These are phyloP conservation scores for Chironex yamaguchii DNA, from an alignment of 30 jellyfish, hydroid and myxozoan genomes.

Conservation along the genomic window DNA sequence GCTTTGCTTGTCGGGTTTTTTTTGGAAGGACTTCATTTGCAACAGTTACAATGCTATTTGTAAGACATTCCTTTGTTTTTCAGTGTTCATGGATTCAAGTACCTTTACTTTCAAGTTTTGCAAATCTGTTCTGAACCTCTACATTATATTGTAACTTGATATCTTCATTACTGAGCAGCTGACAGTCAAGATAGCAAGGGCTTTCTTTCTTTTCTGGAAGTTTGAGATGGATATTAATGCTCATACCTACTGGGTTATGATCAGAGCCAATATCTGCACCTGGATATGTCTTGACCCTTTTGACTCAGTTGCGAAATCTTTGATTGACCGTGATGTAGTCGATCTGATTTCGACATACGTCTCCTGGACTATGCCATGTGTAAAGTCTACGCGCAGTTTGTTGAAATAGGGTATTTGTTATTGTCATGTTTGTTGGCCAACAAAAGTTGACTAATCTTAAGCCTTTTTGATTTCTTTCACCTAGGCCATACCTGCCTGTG, in stretches of 20 bases:
- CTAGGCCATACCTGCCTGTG: slow-evolving; percentile 9
- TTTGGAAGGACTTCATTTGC: neutral
- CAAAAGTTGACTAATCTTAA: too few relatives aligned
- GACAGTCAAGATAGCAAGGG: neutral
- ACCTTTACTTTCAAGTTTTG: too few relatives aligned
- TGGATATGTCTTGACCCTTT: neutral
- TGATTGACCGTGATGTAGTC: slow-evolving; percentile 9
- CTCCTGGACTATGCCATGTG: slow-evolving; percentile 58
- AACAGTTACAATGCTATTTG: too few relatives aligned
- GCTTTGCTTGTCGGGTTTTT: neutral
- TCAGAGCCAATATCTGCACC: slow-evolving; percentile 40
- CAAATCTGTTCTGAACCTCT: slow-evolving; percentile 8
- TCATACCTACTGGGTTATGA: neutral
- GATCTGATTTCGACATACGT: slow-evolving; percentile 1
- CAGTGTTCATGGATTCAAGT: too few relatives aligned
- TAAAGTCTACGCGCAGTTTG: too few relatives aligned
- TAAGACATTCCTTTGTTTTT: too few relatives aligned
- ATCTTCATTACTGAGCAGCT: neutral
- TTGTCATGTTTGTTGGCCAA: neutral
- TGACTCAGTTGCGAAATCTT: slow-evolving; percentile 21
- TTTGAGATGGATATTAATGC: neutral
- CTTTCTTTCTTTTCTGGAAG: neutral
- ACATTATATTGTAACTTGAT: neutral
- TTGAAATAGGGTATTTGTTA: neutral
- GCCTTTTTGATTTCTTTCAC: too few relatives aligned